Percentiles rank a stretch among this genome's conserved stretches.
Conservation (phyloP, 2,888 invertebrate species). For the Subacronicta megacephala region DNA sequence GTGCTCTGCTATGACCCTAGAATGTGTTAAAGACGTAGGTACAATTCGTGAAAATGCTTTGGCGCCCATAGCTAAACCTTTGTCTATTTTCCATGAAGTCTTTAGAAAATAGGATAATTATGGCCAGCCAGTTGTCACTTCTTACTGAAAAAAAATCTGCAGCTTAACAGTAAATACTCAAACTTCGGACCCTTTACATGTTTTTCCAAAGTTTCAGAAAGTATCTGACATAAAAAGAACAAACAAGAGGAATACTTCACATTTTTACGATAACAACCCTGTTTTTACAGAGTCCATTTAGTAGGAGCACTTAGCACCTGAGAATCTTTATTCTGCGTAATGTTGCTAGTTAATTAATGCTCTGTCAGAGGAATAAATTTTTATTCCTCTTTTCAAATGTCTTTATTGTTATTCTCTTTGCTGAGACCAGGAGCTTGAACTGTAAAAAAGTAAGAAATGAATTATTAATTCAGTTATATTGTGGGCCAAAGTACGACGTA, state of each 20-base stretch:
- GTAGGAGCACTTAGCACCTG: constrained; percentile 43
- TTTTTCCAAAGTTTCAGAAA: constrained; percentile 18
- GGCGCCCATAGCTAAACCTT: too few relatives aligned
- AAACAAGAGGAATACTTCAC: constrained; percentile 38
- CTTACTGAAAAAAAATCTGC: background rate
- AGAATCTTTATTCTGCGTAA: constrained; percentile 27
- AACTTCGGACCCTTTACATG: background rate
- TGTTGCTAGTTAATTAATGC: constrained; percentile 26
- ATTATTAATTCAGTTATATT: too few relatives aligned
- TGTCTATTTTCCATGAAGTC: too few relatives aligned
- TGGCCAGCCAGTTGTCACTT: too few relatives aligned
- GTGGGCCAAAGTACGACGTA: too few relatives aligned
- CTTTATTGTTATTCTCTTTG: constrained; percentile 28
- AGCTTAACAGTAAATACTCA: background rate
- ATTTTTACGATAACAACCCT: constrained; percentile 37
- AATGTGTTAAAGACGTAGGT: too few relatives aligned
- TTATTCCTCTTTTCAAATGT: constrained; percentile 18
- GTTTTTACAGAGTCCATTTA: constrained; percentile 37
- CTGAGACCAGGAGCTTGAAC: constrained; percentile 19
- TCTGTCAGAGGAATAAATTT: constrained; percentile 12
- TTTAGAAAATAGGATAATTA: too few relatives aligned
- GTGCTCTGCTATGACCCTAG: too few relatives aligned
- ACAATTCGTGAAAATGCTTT: too few relatives aligned
- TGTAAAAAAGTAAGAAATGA: too few relatives aligned
- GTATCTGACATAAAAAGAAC: constrained; percentile 33